A percentile compares a stretch with the other conserved stretches of the same genome.
phyloP scores from a whole-genome alignment of 2,797 vertebrate genomes.

The Bovichtus variegatus region DNA sequence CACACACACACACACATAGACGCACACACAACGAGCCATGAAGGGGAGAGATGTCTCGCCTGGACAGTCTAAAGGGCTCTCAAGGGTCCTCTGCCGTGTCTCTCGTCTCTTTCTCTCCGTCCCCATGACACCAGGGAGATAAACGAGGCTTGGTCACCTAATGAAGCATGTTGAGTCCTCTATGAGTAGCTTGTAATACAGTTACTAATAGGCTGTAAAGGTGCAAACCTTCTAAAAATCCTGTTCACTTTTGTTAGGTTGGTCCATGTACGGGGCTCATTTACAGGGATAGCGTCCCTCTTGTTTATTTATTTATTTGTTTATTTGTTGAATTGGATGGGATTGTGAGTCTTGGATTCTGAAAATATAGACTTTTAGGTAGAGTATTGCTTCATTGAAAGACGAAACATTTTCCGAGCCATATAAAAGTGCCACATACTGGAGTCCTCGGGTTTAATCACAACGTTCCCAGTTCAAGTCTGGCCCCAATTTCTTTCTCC shows the following conservation, averaged over 20 bases:
- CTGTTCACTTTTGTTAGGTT: background rate
- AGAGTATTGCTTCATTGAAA: background rate
- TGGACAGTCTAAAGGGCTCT: conserved; percentile 73
- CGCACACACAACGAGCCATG: conserved; percentile 67
- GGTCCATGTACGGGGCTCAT: conserved; percentile 17
- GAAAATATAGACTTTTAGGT: background rate
- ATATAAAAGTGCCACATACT: background rate
- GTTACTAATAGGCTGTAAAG: conserved; percentile 46
- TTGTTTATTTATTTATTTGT: too few relatives aligned
- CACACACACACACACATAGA: too few relatives aligned
- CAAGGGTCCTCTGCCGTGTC: conserved; percentile 59
- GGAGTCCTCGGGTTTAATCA: conserved; percentile 9
- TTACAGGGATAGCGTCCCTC: conserved; percentile 10
- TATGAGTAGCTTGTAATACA: conserved; percentile 56
- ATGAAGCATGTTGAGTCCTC: conserved; percentile 66
- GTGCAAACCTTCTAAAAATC: conserved; percentile 32
- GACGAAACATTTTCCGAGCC: background rate
- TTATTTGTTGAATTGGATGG: too few relatives aligned
- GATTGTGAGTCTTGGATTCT: background rate
- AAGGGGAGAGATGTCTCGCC: conserved; percentile 73
- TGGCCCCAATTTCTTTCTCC: background rate
- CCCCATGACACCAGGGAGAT: conserved; percentile 60
- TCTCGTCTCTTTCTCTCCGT: conserved; percentile 37
- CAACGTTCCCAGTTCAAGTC: conserved; percentile 13
- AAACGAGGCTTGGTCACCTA: conserved; percentile 62